Conservation (phyloP, 92 coral and sea anemone species). For the Palythoa grandis region DNA sequence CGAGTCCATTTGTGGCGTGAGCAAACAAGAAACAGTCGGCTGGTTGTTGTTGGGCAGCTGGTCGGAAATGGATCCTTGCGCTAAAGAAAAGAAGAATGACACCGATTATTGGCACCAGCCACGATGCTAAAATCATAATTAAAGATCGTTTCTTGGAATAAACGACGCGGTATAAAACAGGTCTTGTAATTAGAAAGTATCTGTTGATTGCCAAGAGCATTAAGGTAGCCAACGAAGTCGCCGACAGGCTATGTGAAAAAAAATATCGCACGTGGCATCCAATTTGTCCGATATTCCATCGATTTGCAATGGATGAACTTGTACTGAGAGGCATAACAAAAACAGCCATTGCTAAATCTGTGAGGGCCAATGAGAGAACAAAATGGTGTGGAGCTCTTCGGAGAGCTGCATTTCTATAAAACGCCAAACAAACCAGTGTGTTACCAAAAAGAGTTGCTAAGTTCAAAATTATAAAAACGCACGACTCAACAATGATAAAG, state of each 20-base stretch:
- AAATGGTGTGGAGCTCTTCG: slow-evolving; percentile 20
- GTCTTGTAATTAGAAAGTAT: slow-evolving; percentile 22
- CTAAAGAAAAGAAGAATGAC: background rate
- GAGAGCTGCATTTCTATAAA: slow-evolving; percentile 29
- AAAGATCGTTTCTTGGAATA: slow-evolving; percentile 31
- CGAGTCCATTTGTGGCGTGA: background rate
- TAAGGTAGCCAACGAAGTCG: slow-evolving; percentile 4
- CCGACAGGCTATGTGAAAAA: background rate
- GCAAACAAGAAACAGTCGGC: background rate
- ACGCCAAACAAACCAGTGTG: slow-evolving; percentile 5
- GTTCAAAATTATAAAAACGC: slow-evolving; percentile 19
- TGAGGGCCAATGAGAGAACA: slow-evolving; percentile 28
- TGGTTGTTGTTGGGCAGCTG: background rate
- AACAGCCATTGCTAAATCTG: slow-evolving; percentile 26
- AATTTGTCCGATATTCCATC: slow-evolving; percentile 11
- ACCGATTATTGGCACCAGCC: background rate
- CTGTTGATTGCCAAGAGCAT: slow-evolving; percentile 38
- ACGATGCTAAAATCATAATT: background rate
- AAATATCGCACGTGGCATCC: slow-evolving; percentile 22
- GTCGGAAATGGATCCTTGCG: background rate
- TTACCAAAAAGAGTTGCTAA: slow-evolving; percentile 21
- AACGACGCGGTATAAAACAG: background rate
- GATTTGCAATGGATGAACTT: slow-evolving; percentile 17
- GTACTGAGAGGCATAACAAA: slow-evolving; percentile 22
- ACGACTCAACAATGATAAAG: slow-evolving; percentile 7